phyloP scores from a whole-genome alignment of 2,797 vertebrate species.

The Gila robusta region DNA sequence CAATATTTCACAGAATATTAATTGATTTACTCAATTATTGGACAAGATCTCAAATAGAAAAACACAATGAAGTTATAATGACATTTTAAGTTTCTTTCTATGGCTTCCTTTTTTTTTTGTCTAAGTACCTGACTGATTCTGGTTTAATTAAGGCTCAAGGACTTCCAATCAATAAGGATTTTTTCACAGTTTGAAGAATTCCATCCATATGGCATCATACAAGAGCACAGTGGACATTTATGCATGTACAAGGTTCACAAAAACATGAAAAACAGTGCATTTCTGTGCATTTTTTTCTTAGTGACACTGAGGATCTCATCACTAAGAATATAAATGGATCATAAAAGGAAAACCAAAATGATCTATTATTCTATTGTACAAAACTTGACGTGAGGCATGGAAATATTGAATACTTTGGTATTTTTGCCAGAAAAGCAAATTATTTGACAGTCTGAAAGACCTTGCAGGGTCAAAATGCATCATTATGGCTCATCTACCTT shows the following conservation, averaged over 20 bases:
- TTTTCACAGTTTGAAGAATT: constrained; percentile 31
- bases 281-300: constrained; percentile 19
- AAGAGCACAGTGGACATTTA: constrained; percentile 26
- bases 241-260: constrained; percentile 56
- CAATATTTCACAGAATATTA: constrained; percentile 8
- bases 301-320: not conserved
- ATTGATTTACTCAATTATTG: not conserved
- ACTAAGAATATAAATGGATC: not conserved
- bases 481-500: constrained; percentile 53
- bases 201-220: constrained; percentile 77
- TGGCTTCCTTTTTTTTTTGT: constrained; percentile 10
- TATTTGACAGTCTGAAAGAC: not conserved
- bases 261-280: constrained; percentile 3
- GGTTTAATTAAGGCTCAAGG: constrained; percentile 47
- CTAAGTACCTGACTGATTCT: constrained; percentile 40
- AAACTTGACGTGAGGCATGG: not conserved
- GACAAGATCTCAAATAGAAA: constrained; percentile 2
- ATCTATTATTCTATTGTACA: not conserved
- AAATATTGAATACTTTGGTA: not conserved
- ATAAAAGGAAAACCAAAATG: not conserved
- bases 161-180: constrained; percentile 53
- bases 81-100: not conserved
- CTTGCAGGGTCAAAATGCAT: not conserved
- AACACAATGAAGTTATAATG: not conserved
- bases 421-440: not conserved